Evolutionary conservation across 2,888 invertebrate species (phyloP), one percentile per base, ranked within the genome.

Genomic region (Drosophila mercatorum): DNA sequence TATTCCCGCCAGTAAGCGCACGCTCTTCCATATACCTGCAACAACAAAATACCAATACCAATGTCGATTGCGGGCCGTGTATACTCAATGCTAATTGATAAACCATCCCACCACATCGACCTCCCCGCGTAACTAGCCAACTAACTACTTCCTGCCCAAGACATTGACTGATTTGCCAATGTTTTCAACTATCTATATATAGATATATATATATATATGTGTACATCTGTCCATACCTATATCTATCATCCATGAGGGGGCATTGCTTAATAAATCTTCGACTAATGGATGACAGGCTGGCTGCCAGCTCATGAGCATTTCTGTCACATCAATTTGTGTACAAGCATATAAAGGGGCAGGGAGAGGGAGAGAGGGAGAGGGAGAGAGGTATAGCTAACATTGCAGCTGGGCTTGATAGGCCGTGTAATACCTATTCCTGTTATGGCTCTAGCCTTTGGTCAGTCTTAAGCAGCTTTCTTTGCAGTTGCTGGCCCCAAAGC

Each of bases 11-110:
- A 91, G 96, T 95, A 90, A 96, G 94, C 90, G 95, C 95, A 83
- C 97, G 95, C 93, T 97, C 97, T 93, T 97, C 97, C 93, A 97
- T 96, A 94, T 96, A 97, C 93, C 93, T 93, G 56, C 3, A n/a
- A 3, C 14, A 31, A 28, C 22, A 22, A 47, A 14, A 14, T 10
- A 31, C 8, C 28, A 8, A 49, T 49, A 31, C 8, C 28, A 8
- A 49, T 49, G 49, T 51, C 31, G 49, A 34, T 51, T 51, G 5
- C 4, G n/a, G 43, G 31, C 17, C 17, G 2, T 5, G 17, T 36
- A 22, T 65, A 47, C 56, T 70, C 34, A 71, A 56, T 70, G 44
- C 44, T 38, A 55, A 59, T 57, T 53, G 38, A 26, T 47, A 14
- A 38, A 36, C 38, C 40, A 5, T 31, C 44, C 38, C 46, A n/a